phyloP scores from a whole-genome alignment of 1,140 invertebrate genomes.

The Tetramorium simillimum region DNA sequence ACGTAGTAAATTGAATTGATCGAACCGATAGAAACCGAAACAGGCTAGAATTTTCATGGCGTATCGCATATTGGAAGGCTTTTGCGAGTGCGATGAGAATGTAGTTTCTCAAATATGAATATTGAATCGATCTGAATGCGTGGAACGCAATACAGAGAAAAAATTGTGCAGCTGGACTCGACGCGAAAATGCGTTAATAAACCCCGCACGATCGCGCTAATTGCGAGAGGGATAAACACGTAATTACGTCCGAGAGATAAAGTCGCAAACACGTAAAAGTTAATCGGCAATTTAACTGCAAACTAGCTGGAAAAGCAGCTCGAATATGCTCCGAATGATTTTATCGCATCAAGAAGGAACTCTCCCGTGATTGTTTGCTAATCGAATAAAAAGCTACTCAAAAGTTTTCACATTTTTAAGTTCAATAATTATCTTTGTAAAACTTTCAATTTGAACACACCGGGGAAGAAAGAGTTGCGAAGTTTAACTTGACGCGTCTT shows the following conservation, averaged over 20 bases:
- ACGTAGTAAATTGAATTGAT: constrained; percentile 6
- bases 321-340: neutral
- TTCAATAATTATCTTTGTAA: constrained; percentile 40
- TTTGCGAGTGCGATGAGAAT: neutral
- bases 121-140: neutral
- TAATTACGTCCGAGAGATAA: constrained; percentile 30
- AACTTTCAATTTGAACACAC: constrained; percentile 10
- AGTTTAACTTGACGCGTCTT: neutral
- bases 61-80: constrained; percentile 18
- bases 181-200: constrained; percentile 9
- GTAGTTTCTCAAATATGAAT: constrained; percentile 36
- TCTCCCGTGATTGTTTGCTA: neutral
- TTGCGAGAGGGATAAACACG: constrained; percentile 1
- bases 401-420: constrained; percentile 21
- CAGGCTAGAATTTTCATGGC: neutral
- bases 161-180: neutral
- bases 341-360: neutral
- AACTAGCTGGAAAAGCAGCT: neutral
- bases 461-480: neutral
- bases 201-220: neutral
- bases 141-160: neutral
- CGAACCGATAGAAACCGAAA: constrained; percentile 13
- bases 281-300: constrained; percentile 35
- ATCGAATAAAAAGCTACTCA: constrained; percentile 3
- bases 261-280: constrained; percentile 15